Evolutionary conservation across 2,113 vertebrate genomes (phyloP), one percentile per base, ranked within the genome.

Genomic region (Calyptomena viridis): DNA sequence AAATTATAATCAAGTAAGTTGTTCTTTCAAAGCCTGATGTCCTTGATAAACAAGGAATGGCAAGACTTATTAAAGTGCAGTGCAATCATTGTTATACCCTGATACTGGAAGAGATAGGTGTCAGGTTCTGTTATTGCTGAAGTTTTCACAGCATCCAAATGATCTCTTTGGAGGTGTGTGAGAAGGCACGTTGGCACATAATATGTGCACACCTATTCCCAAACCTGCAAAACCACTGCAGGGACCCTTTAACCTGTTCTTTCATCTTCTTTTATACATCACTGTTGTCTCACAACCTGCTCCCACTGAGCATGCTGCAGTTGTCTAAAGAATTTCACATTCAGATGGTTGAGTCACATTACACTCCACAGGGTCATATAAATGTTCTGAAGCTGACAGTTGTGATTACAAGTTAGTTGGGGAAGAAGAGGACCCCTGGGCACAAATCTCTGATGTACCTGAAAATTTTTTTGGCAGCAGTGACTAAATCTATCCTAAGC

Each of bases 401-500:
- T 96, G 87, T 94, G 95, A 96, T 97, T 97, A 97, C 93, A 96
- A 95, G 94, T 95, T 96, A 94, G 94, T 95, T 97, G 88, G 79
- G 92, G 78, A 96, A 94, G 85, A 90, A 92, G 88, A 92, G 90
- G 83, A 96, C 94, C 94, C 90, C 92, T 92, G 92, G 94, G 93
- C 64, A 78, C 88, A 93, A 96, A 94, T 97, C 93, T 96, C 95
- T 90, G 90, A 92, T 84, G 92, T 92, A 97, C 94, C 95, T 96
- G 95, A 96, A 96, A 86, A 90, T 94, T 93, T 81, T 93, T 95
- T 96, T 94, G 87, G 92, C 94, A 96, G 85, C 90, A 92, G 68
- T 49, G 76, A 89, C 92, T 97, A 94, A 94, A 93, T 95, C 94
- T 91, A 53, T 96, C 92, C 90, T 76, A 95, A 96, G 56, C 79